Percentiles rank a stretch among this genome's conserved stretches.
These are phyloP conservation scores for Phymorhynchus buccinoides DNA, from an alignment of 1,140 invertebrate genomes.

Conservation along the genomic window DNA sequence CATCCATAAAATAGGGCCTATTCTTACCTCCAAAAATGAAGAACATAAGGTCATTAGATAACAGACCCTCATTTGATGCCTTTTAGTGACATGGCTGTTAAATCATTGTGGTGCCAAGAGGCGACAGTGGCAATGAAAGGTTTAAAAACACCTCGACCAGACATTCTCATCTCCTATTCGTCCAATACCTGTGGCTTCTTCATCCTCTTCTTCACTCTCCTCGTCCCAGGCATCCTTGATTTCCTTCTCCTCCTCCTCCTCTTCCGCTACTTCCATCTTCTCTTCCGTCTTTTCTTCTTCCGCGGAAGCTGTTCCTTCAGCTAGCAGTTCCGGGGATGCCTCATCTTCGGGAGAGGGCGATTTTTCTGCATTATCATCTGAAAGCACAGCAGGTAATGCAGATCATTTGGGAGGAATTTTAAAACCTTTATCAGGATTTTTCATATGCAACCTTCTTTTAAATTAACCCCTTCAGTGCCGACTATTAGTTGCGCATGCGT, in stretches of 20 bases:
- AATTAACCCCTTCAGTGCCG: too few species aligned
- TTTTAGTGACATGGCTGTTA: too few species aligned
- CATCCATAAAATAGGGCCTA: too few species aligned
- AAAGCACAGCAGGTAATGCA: background rate
- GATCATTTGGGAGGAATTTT: too few species aligned
- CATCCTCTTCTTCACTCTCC: conserved; percentile 35
- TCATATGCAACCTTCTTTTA: too few species aligned
- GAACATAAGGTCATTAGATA: too few species aligned
- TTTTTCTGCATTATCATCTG: conserved; percentile 33
- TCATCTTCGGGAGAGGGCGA: conserved; percentile 41
- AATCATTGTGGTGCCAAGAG: too few species aligned
- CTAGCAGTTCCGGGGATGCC: background rate
- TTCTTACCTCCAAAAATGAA: too few species aligned
- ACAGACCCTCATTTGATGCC: too few species aligned
- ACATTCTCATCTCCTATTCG: background rate
- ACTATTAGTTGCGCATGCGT: too few species aligned
- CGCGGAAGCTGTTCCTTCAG: conserved; percentile 27
- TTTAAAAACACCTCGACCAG: background rate
- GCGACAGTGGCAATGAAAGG: background rate
- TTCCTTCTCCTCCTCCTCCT: conserved; percentile 48
- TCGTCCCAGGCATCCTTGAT: conserved; percentile 59
- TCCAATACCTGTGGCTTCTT: background rate
- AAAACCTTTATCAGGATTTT: too few species aligned
- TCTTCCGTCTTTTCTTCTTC: conserved; percentile 45
- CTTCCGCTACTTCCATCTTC: conserved; percentile 41